Percentiles rank a stretch among this genome's conserved stretches.
phyloP scores from a whole-genome alignment of 2,113 vertebrate species.

The Crotalus horridus region DNA sequence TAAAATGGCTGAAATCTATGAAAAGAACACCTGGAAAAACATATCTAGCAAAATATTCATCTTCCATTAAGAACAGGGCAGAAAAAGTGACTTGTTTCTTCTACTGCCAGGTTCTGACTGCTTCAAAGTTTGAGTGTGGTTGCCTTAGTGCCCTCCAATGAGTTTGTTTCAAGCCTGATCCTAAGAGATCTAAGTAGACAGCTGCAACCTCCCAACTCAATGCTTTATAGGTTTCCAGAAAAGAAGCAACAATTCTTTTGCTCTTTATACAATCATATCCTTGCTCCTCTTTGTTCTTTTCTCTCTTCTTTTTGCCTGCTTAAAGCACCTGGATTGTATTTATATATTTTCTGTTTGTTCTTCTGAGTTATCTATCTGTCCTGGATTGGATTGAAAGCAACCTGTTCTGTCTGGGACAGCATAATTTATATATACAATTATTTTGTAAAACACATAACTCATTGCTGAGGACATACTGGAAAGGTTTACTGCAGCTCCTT shows the following conservation, averaged over 20 bases:
- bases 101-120: conserved; percentile 72
- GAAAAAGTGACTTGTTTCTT: conserved; percentile 68
- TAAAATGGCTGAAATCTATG: conserved; percentile 46
- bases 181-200: conserved; percentile 53
- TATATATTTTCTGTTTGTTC: neutral
- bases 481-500: neutral
- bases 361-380: too few relatives aligned
- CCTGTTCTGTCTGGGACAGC: too few relatives aligned
- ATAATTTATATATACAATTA: conserved; percentile 16
- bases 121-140: conserved; percentile 72
- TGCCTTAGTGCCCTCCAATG: conserved; percentile 69
- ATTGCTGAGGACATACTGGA: conserved; percentile 16
- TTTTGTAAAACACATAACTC: neutral
- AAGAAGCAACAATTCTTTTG: conserved; percentile 27
- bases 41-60: conserved; percentile 42
- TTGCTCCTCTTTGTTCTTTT: neutral
- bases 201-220: conserved; percentile 64
- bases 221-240: conserved; percentile 53
- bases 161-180: conserved; percentile 56
- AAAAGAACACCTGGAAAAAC: conserved; percentile 63
- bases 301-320: conserved; percentile 10
- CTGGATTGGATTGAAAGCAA: too few relatives aligned
- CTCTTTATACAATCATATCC: neutral
- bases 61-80: conserved; percentile 56
- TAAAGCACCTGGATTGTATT: conserved; percentile 1